Conservation (phyloP, 2,888 invertebrate genomes). For the Lumbricus terrestris region DNA sequence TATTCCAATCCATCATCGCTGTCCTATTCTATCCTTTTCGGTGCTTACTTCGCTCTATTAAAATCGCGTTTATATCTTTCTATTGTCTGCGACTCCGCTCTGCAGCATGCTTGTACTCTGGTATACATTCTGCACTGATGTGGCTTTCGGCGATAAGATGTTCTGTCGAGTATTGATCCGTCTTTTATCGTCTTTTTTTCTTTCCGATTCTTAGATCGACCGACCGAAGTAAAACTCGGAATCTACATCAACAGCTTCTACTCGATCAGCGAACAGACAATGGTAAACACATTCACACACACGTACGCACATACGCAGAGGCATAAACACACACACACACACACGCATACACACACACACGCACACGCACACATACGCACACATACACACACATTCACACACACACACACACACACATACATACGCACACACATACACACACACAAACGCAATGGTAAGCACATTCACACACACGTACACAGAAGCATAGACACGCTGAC, state of each 20-base stretch:
- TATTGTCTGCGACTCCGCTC: not conserved
- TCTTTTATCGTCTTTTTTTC: not conserved
- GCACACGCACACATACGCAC: no score
- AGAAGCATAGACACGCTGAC: not conserved
- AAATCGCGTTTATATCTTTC: not conserved
- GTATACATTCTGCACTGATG: not conserved
- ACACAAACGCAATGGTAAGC: constrained; percentile 85
- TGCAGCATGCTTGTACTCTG: no score
- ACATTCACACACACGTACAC: no score
- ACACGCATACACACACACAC: no score
- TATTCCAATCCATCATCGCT: no score
- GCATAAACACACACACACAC: no score
- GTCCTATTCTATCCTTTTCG: not conserved
- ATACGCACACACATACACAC: no score
- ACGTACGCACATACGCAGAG: not conserved
- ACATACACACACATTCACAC: no score
- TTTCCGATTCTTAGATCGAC: constrained; percentile 32
- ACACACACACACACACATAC: not conserved
- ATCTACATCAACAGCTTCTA: constrained; percentile 69
- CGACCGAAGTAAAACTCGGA: constrained; percentile 47
- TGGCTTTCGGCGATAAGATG: not conserved
- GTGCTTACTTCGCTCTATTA: not conserved
- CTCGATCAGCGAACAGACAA: constrained; percentile 90
- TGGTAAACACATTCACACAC: constrained; percentile 66
- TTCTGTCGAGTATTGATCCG: not conserved